A percentile compares a stretch with the other conserved stretches of the same genome.
These are phyloP conservation scores for Macquaria ambigua DNA, from an alignment of 2,113 vertebrate species.

Conservation along the genomic window DNA sequence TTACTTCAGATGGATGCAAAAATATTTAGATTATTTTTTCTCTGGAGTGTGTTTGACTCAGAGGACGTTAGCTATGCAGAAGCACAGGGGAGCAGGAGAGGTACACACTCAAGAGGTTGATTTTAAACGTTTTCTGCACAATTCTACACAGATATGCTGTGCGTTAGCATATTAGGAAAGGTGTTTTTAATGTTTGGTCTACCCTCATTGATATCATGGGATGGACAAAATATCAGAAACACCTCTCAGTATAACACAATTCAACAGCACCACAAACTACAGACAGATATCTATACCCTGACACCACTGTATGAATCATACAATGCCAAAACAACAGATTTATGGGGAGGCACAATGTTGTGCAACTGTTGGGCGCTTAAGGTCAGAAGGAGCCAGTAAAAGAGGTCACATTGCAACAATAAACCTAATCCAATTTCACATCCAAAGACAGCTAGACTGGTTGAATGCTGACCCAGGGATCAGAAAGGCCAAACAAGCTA, in stretches of 20 bases:
- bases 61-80: background rate
- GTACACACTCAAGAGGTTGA: background rate
- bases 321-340: conserved; percentile 1
- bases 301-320: background rate
- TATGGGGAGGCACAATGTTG: background rate
- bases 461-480: conserved; percentile 21
- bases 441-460: conserved; percentile 1
- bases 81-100: background rate
- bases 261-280: background rate
- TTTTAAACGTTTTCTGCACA: background rate
- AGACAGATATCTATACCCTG: background rate
- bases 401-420: conserved; percentile 37
- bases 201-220: background rate
- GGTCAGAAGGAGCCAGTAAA: conserved; percentile 50
- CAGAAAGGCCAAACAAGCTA: conserved; percentile 16
- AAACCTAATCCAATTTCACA: conserved; percentile 44
- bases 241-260: background rate
- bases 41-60: background rate
- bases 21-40: background rate
- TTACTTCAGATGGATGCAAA: background rate
- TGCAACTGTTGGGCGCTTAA: conserved; percentile 26
- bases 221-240: background rate
- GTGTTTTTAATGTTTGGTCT: background rate
- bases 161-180: background rate
- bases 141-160: background rate